phyloP scores from a whole-genome alignment of 2,888 invertebrate species.

The Athrips mouffetella region DNA sequence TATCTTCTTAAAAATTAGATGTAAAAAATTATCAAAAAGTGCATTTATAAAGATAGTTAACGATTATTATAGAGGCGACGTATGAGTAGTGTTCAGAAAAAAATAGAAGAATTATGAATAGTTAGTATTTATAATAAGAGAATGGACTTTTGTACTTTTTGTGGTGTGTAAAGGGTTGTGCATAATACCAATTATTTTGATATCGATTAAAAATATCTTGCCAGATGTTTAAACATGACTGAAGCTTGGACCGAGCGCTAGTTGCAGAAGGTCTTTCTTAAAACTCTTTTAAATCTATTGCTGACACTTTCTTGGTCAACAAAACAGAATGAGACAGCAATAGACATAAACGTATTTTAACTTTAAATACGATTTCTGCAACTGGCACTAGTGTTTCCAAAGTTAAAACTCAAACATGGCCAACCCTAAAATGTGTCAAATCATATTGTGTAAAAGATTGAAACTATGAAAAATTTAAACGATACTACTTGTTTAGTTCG shows the following conservation, averaged over 20 bases:
- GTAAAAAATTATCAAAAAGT: slow-evolving; percentile 66
- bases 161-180: slow-evolving; percentile 66
- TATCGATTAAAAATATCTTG: slow-evolving; percentile 20
- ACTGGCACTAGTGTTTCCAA: too few species aligned
- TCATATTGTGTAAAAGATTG: slow-evolving; percentile 27
- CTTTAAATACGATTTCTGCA: too few species aligned
- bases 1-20: slow-evolving; percentile 49
- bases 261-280: too few species aligned
- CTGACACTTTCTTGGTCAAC: too few species aligned
- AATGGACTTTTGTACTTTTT: slow-evolving; percentile 72
- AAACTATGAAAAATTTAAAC: slow-evolving; percentile 17
- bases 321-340: too few species aligned
- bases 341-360: too few species aligned
- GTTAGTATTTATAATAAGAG: slow-evolving; percentile 51
- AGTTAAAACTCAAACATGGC: slow-evolving; percentile 28
- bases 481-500: slow-evolving; percentile 27
- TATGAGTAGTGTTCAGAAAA: slow-evolving; percentile 67
- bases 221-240: slow-evolving; percentile 3
- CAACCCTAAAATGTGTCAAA: slow-evolving; percentile 50
- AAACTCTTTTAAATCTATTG: too few species aligned
- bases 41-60: slow-evolving; percentile 73
- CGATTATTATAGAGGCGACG: slow-evolving; percentile 59
- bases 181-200: slow-evolving; percentile 35
- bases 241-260: not conserved
- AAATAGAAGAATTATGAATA: slow-evolving; percentile 56